Evolutionary conservation across 2,113 vertebrate genomes (phyloP).

Genomic region (Piaya cayana): DNA sequence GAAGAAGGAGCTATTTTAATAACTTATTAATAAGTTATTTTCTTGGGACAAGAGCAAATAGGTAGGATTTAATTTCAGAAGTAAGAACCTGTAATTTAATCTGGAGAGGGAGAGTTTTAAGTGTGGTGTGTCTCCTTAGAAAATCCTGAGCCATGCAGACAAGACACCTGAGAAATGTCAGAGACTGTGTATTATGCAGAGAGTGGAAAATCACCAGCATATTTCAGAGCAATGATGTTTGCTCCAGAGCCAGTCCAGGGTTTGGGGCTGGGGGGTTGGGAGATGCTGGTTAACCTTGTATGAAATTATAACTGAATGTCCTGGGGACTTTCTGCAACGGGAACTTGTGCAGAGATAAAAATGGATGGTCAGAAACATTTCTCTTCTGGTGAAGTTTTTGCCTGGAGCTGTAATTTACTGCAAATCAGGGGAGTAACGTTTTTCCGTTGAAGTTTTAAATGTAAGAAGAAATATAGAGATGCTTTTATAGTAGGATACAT

Average conservation of each 20-base stretch:
- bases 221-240: not conserved
- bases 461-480: conserved; percentile 21
- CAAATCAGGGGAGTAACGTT: not conserved
- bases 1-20: not conserved
- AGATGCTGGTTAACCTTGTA: conserved; percentile 24
- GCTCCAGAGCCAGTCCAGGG: not conserved
- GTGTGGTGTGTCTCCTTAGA: not conserved
- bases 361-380: not conserved
- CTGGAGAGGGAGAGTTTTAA: not conserved
- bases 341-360: conserved; percentile 32
- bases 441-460: not conserved
- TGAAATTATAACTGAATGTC: conserved; percentile 30
- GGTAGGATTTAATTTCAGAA: not conserved
- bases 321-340: conserved; percentile 8
- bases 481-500: not conserved
- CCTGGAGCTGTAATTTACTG: conserved; percentile 33
- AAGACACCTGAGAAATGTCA: not conserved
- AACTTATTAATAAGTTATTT: not conserved
- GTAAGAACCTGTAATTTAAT: not conserved
- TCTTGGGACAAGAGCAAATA: not conserved
- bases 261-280: not conserved
- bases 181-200: not conserved
- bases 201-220: conserved; percentile 36
- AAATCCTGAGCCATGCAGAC: not conserved
- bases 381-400: conserved; percentile 12